phyloP scores from a whole-genome alignment of 1,140 invertebrate genomes.

The Euborellia annulipes region DNA sequence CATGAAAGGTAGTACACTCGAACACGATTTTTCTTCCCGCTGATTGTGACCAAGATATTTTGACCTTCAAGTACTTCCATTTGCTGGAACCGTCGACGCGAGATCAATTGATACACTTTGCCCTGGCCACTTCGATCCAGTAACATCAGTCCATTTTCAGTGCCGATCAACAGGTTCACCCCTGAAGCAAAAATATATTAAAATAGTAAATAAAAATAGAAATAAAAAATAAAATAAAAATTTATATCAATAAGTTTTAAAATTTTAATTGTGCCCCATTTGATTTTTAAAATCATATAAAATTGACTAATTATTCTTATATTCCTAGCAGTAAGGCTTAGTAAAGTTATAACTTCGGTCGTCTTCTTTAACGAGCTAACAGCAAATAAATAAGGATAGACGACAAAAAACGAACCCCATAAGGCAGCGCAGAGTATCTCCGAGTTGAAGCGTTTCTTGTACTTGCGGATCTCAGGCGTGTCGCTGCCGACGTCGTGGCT shows the following conservation, averaged over 20 bases:
- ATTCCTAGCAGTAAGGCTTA: too few species aligned
- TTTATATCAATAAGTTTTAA: slow-evolving; percentile 3
- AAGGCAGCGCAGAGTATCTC: slow-evolving; percentile 97
- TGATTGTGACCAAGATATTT: slow-evolving; percentile 98
- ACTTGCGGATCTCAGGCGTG: slow-evolving; percentile 97
- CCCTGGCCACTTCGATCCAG: slow-evolving; percentile 96
- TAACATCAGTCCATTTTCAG: slow-evolving; percentile 96
- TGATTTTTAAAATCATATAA: too few species aligned
- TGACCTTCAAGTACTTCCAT: slow-evolving; percentile 99
- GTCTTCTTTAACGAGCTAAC: slow-evolving; percentile 3
- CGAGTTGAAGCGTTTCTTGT: slow-evolving; percentile 95
- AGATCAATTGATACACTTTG: slow-evolving; percentile 99
- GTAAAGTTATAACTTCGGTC: too few species aligned
- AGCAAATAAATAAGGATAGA: neutral
- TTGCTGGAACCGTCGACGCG: slow-evolving; percentile 91
- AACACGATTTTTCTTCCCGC: slow-evolving; percentile 96
- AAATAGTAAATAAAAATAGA: slow-evolving; percentile 8
- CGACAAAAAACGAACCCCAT: slow-evolving; percentile 57
- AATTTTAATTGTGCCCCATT: slow-evolving; percentile 4
- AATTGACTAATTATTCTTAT: too few species aligned
- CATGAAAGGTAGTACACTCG: slow-evolving; percentile 98
- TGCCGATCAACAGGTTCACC: slow-evolving; percentile 96
- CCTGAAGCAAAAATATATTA: slow-evolving; percentile 35
- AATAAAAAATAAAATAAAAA: slow-evolving; percentile 12
- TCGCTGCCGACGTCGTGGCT: slow-evolving; percentile 81